These are phyloP conservation scores for Drosophila bifasciata DNA, from an alignment of 1,140 invertebrate species.

Conservation along the genomic window DNA sequence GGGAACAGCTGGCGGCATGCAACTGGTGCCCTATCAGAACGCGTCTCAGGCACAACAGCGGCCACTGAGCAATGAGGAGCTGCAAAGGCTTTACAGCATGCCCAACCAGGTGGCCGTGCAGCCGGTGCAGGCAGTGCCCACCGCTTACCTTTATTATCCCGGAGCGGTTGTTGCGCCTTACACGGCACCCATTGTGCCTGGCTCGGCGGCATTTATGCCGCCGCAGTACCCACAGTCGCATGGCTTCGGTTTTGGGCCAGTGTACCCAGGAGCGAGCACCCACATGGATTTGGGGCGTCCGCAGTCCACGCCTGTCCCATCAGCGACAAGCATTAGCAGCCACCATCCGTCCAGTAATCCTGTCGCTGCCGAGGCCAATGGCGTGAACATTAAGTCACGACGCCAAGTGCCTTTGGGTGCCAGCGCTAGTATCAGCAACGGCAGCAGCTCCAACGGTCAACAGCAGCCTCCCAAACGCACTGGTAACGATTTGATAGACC, in stretches of 20 bases:
- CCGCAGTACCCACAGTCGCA: slow-evolving; percentile 67
- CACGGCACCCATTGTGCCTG: slow-evolving; percentile 62
- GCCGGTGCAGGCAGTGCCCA: slow-evolving; percentile 40
- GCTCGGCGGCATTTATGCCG: slow-evolving; percentile 73
- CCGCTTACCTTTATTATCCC: slow-evolving; percentile 62
- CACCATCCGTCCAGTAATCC: slow-evolving; percentile 25
- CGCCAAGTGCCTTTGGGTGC: slow-evolving; percentile 16
- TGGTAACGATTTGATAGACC: slow-evolving; percentile 85
- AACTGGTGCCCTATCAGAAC: slow-evolving; percentile 72
- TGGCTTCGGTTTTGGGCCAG: slow-evolving; percentile 42
- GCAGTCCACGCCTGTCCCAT: slow-evolving; percentile 22
- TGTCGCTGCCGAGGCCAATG: slow-evolving; percentile 23
- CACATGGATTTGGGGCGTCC: slow-evolving; percentile 61
- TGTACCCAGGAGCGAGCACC: slow-evolving; percentile 26
- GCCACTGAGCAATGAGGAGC: slow-evolving; percentile 71
- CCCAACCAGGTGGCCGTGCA: slow-evolving; percentile 63
- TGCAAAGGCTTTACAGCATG: slow-evolving; percentile 80
- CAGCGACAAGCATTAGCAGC: slow-evolving; percentile 10
- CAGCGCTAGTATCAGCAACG: slow-evolving; percentile 5
- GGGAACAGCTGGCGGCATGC: slow-evolving; percentile 51
- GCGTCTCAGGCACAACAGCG: slow-evolving; percentile 56
- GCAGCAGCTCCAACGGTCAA: slow-evolving; percentile 33
- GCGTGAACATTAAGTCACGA: slow-evolving; percentile 21
- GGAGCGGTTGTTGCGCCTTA: slow-evolving; percentile 40
- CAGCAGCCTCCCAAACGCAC: slow-evolving; percentile 29